Percentiles rank a stretch among this genome's conserved stretches.
phyloP scores from a whole-genome alignment of 2,797 vertebrate species.

The Halcyon leucocephala region DNA sequence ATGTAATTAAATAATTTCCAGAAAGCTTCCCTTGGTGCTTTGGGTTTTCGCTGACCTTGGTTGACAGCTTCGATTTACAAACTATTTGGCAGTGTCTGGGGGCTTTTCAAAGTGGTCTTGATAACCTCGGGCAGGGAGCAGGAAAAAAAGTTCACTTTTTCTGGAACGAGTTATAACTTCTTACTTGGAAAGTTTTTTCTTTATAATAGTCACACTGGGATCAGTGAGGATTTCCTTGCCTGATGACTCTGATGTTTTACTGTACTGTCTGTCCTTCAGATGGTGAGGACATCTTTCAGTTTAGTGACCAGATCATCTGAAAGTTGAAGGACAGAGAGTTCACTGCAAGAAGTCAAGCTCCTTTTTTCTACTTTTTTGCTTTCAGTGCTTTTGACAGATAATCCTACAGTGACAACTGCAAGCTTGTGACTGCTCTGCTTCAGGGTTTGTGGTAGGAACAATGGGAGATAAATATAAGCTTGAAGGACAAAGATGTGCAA shows the following conservation, averaged over 20 bases:
- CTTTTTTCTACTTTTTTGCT: neutral
- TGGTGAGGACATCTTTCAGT: neutral
- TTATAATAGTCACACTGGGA: neutral
- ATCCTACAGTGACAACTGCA: neutral
- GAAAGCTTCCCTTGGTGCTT: neutral
- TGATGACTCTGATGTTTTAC: neutral
- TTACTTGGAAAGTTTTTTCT: neutral
- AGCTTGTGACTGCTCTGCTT: neutral
- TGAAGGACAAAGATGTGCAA: neutral
- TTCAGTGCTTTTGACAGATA: conserved; percentile 7
- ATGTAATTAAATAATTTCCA: neutral
- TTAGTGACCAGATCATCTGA: neutral
- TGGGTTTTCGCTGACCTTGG: neutral
- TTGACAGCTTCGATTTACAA: neutral
- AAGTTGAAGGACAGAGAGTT: neutral
- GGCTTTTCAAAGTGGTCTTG: neutral
- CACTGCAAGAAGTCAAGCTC: neutral
- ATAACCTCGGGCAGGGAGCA: neutral
- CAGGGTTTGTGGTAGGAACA: neutral
- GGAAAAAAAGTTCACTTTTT: neutral
- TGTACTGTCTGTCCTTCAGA: neutral
- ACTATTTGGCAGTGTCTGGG: neutral
- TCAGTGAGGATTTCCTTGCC: neutral
- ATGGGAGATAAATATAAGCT: neutral
- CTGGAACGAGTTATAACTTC: neutral